Base-by-base conservation (phyloP, 1,140 invertebrate genomes). In the Drosophila suzukii region DNA sequence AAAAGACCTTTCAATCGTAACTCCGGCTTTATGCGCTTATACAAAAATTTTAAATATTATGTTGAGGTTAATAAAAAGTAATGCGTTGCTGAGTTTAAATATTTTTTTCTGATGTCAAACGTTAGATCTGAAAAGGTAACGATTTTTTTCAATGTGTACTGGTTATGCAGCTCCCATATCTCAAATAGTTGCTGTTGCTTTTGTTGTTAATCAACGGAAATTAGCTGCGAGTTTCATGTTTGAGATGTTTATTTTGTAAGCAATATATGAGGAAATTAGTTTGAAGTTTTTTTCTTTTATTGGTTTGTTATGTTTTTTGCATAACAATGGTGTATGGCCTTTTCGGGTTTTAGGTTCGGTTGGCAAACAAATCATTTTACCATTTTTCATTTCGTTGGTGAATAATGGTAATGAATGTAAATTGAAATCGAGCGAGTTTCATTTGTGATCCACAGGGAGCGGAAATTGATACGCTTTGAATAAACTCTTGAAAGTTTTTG, bases 191-290 rank as follows among this genome's bases (percentile, higher is more conserved):
- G 71, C 32, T 39, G 36, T n/a, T 41, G 36, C 38, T 62, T 17
- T 62, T 62, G 53, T 39, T 62, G 59, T 41, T 75, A 57, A 67
- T 78, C 58, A 81, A 86, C 82, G 82, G 82, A 86, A 85, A 85
- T 75, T 71, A 75, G 56, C 54, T 51, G 65, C 17, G 34, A 58
- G 77, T 78, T 84, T 76, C 55, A 63, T 73, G 50, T 61, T 63
- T 50, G 39, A 62, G 10, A 38, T 59, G 55, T 72, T 60, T 72
- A 50, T 72, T 60, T 73, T 71, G 67, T 68, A 71, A 46, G 55
- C 10, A 43, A 78, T 73, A 73, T 63, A 77, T 79, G 59, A 84
- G 81, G 81, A 84, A 84, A 85, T 80, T 76, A 56, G 80, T 36
- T 66, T 83, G 44, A 58, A 58, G 27, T 44, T 38, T 32, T 47